Percentiles rank a stretch among this genome's conserved stretches.
Conservation (phyloP, 2,113 vertebrate genomes). For the Noctilio leporinus region DNA sequence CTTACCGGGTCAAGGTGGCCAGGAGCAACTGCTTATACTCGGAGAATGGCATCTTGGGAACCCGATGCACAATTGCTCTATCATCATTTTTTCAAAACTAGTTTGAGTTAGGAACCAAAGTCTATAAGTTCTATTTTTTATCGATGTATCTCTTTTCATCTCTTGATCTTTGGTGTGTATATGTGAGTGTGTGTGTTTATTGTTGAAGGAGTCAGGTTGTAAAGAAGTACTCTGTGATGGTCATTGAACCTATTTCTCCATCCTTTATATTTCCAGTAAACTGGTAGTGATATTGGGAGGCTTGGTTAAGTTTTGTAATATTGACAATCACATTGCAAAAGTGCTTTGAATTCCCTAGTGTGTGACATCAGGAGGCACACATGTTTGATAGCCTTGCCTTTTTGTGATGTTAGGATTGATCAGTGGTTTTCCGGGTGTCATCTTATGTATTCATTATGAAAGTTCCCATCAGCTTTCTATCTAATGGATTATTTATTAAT, state of each 20-base stretch:
- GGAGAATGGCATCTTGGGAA: slow-evolving; percentile 79
- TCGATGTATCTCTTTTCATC: neutral
- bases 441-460: neutral
- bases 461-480: neutral
- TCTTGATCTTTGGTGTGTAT: neutral
- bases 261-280: neutral
- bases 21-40: slow-evolving; percentile 75
- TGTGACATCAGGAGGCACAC: neutral
- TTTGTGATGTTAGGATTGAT: neutral
- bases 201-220: neutral
- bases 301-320: neutral
- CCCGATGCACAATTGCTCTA: too few species aligned
- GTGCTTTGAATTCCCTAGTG: neutral
- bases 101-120: neutral
- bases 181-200: neutral
- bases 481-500: neutral
- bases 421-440: neutral
- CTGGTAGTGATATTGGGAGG: neutral
- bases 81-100: neutral
- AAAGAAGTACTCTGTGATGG: neutral
- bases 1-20: slow-evolving; percentile 78
- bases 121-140: neutral
- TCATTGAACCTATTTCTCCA: neutral
- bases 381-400: neutral
- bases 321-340: neutral